Evolutionary conservation across 1,140 invertebrate genomes (phyloP).

Genomic region (Colletes latitarsis): DNA sequence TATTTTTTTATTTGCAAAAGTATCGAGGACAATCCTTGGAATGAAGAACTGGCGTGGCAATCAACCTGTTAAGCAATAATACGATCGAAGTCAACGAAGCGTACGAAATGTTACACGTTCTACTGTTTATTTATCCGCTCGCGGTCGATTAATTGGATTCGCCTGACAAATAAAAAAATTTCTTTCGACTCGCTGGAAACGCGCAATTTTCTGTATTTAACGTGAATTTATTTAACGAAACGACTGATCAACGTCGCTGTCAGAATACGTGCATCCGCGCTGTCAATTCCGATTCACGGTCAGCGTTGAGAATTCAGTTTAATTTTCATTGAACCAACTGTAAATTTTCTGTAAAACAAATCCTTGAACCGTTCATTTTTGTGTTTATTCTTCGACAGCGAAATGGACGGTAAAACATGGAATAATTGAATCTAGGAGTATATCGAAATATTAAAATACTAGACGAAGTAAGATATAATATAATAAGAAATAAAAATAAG

Average conservation of each 20-base stretch:
- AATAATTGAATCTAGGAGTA: background rate
- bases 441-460: too few relatives aligned
- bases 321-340: background rate
- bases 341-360: slow-evolving; percentile 7
- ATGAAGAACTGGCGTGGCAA: too few relatives aligned
- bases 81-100: background rate
- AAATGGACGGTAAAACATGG: background rate
- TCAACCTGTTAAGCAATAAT: background rate
- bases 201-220: background rate
- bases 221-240: slow-evolving; percentile 16
- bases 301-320: too few relatives aligned
- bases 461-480: too few relatives aligned
- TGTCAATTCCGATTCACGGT: slow-evolving; percentile 20
- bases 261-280: background rate
- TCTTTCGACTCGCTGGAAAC: background rate
- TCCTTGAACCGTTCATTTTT: background rate
- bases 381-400: too few relatives aligned
- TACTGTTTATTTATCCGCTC: background rate
- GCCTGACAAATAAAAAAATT: background rate
- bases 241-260: background rate
- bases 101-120: background rate
- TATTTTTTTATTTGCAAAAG: too few relatives aligned
- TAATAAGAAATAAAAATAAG: too few relatives aligned
- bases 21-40: too few relatives aligned
- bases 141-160: background rate